Evolutionary conservation across 1,140 invertebrate genomes (phyloP), one percentile per base, ranked within the genome.

Genomic region (Sipha flava): DNA sequence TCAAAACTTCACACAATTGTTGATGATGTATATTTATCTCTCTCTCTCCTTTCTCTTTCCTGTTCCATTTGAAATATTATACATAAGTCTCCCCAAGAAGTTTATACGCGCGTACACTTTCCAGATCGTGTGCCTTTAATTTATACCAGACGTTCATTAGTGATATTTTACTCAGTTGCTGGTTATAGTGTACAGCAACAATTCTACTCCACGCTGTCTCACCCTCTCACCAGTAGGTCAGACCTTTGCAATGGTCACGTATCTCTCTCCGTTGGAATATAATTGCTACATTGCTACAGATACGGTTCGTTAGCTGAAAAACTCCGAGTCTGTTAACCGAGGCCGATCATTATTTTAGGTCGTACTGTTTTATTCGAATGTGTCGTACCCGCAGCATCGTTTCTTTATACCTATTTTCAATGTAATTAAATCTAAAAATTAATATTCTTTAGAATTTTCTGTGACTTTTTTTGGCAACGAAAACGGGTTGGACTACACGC

Each of bases 91-190:
- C 18, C 12, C 40, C 31, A 10, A 43, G 64, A 43, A 66, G n/a
- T 66, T 66, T n/a, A 66, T 26, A 47, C 43, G 16, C 26, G 18
- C 14, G 12, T 23, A 7, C 21, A 66, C 37, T 21, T 66, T 66
- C 21, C 21, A 14, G 10, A 40, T 40, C 47, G 47, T 0, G 23
- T 59, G 37, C 12, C 23, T 59, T 7, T 77, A 77, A 77, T 77
- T 57, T 59, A 57, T n/a, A 59, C 52, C 73, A 77, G 73, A 43
- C 73, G 73, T 77, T 77, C 73, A 77, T 77, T 77, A 77, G 73
- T 43, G 73, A 26, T 52, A 73, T 73, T 73, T 52, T n/a, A 23
- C 70, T 7, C 29, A 0, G 43, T n/a, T n/a, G 23, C 9, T 16
- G 14, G 6, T 26, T 16, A 21, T 16, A 40, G n/a, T n/a, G n/a